These are phyloP conservation scores for Oreochromis grahami DNA, from an alignment of 2,797 vertebrate species.

Conservation along the genomic window DNA sequence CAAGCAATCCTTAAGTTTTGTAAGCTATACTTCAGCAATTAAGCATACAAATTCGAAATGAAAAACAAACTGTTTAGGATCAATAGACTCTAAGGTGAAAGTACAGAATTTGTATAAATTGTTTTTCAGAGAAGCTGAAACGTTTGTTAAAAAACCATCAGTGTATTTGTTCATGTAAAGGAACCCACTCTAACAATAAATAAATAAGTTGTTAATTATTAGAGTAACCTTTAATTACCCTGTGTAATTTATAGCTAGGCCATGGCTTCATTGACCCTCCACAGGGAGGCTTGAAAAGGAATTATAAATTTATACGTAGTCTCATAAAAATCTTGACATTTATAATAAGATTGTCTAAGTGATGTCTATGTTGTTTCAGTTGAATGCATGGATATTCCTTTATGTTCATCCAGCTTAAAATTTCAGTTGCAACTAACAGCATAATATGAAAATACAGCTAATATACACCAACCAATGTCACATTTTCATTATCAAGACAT, in stretches of 20 bases:
- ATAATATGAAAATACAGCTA: slow-evolving; percentile 68
- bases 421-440: slow-evolving; percentile 53
- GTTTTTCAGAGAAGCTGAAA: slow-evolving; percentile 32
- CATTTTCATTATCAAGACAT: slow-evolving; percentile 48
- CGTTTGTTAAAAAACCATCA: neutral
- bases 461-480: slow-evolving; percentile 40
- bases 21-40: slow-evolving; percentile 52
- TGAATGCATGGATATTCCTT: neutral
- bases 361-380: neutral
- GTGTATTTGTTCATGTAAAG: neutral
- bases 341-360: neutral
- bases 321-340: neutral
- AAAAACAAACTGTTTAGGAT: slow-evolving; percentile 24
- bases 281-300: neutral
- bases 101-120: slow-evolving; percentile 1
- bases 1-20: slow-evolving; percentile 50
- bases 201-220: neutral
- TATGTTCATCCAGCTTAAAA: slow-evolving; percentile 13
- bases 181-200: neutral
- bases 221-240: neutral
- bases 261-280: neutral
- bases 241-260: neutral
- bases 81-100: neutral
- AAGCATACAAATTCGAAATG: slow-evolving; percentile 59
- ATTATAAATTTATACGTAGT: neutral